These are phyloP conservation scores for Anticlea derivata DNA, from an alignment of 2,888 invertebrate genomes.

Conservation along the genomic window DNA sequence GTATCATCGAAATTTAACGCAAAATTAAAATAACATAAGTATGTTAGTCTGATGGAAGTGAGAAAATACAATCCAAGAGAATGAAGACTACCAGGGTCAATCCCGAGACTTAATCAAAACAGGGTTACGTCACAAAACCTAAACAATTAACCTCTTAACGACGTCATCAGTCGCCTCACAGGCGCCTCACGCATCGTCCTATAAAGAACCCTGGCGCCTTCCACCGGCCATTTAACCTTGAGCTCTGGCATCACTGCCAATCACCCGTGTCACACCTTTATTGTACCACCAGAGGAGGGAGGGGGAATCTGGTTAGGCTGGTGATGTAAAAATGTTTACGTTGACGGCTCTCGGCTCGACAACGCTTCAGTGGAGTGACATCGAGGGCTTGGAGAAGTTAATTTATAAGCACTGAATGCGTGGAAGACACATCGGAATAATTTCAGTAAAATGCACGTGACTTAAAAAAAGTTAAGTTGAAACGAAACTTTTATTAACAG, in stretches of 20 bases:
- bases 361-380: constrained; percentile 43
- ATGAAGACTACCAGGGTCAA: neutral
- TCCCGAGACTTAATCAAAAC: constrained; percentile 16
- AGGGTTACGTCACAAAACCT: constrained; percentile 30
- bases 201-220: constrained; percentile 56
- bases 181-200: constrained; percentile 61
- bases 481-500: too few relatives aligned
- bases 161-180: constrained; percentile 47
- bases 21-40: too few relatives aligned
- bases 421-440: constrained; percentile 8
- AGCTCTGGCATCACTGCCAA: constrained; percentile 11
- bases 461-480: too few relatives aligned
- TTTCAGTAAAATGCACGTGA: neutral
- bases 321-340: constrained; percentile 46
- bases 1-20: too few relatives aligned
- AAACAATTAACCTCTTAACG: constrained; percentile 40
- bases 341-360: constrained; percentile 41
- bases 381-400: constrained; percentile 30
- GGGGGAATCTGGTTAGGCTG: constrained; percentile 28
- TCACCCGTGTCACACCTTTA: constrained; percentile 24
- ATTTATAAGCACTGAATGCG: constrained; percentile 26
- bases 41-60: too few relatives aligned
- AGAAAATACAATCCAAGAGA: too few relatives aligned
- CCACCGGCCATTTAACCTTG: constrained; percentile 11
- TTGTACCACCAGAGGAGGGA: constrained; percentile 7